Conservation (phyloP, 2,797 vertebrate genomes). For the Zenarchopterus dispar region DNA sequence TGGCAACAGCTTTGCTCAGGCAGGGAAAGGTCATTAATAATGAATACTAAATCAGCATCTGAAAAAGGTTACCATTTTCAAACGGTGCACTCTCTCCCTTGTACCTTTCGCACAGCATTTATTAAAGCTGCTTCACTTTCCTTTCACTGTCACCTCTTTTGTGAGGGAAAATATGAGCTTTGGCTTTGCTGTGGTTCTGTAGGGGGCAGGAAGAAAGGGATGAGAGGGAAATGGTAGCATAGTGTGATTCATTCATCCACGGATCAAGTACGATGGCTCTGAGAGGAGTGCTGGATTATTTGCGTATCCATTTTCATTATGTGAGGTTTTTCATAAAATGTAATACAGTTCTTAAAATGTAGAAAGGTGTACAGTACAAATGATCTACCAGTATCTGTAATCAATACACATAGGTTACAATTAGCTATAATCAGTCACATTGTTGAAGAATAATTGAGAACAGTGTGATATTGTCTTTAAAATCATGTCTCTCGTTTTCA, state of each 20-base stretch:
- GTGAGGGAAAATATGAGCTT: constrained; percentile 72
- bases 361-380: constrained; percentile 23
- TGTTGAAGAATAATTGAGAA: neutral
- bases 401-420: too few relatives aligned
- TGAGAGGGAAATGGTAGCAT: constrained; percentile 66
- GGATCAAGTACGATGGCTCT: constrained; percentile 72
- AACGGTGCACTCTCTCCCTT: constrained; percentile 60
- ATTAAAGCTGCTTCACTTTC: constrained; percentile 75
- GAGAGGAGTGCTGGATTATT: constrained; percentile 63
- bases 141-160: constrained; percentile 74
- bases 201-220: constrained; percentile 62
- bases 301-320: constrained; percentile 61
- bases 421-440: neutral
- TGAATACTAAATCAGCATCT: constrained; percentile 78
- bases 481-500: too few relatives aligned
- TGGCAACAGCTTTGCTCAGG: constrained; percentile 74
- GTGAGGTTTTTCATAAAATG: constrained; percentile 61
- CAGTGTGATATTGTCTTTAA: neutral
- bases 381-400: too few relatives aligned
- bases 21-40: constrained; percentile 81
- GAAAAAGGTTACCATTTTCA: constrained; percentile 78
- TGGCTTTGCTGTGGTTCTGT: constrained; percentile 62
- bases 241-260: constrained; percentile 70
- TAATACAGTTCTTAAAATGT: constrained; percentile 54
- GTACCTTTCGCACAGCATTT: constrained; percentile 73